Evolutionary conservation across 2,113 vertebrate species (phyloP).

Genomic region (Aphyosemion australe): DNA sequence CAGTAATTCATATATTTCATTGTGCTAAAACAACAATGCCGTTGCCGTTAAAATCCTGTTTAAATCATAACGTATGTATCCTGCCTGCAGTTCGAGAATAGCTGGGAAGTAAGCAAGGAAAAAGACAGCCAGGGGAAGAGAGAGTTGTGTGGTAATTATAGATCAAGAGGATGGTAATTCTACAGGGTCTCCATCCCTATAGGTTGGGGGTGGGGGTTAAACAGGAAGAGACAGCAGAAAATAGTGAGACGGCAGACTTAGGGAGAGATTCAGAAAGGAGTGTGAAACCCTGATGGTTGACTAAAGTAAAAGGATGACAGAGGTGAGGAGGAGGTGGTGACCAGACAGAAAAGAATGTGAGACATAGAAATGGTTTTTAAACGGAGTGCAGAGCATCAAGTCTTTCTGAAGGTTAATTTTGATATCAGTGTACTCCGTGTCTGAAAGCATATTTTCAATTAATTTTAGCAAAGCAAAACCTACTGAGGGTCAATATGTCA

Average conservation of each 20-base stretch:
- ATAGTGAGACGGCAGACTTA: conserved; percentile 10
- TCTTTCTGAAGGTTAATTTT: no score
- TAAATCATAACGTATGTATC: conserved; percentile 24
- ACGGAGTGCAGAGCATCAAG: no score
- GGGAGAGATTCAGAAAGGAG: background rate
- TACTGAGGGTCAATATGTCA: no score
- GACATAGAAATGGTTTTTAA: background rate
- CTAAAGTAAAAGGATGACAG: background rate
- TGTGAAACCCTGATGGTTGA: background rate
- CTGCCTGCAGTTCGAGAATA: conserved; percentile 30
- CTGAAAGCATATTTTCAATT: no score
- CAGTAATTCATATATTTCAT: background rate
- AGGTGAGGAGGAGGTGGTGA: background rate
- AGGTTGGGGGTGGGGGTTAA: conserved; percentile 31
- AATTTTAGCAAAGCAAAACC: no score
- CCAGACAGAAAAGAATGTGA: background rate
- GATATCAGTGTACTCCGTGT: no score
- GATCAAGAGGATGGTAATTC: conserved; percentile 77
- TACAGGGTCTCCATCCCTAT: conserved; percentile 65
- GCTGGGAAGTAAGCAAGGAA: conserved; percentile 49
- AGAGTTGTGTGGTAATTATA: conserved; percentile 73
- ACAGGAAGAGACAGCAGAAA: conserved; percentile 8
- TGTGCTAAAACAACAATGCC: background rate
- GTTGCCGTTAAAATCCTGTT: background rate
- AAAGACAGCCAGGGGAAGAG: conserved; percentile 60